phyloP scores from a whole-genome alignment of 92 coral and sea anemone genomes.

The Epizoanthus illoricatus region DNA sequence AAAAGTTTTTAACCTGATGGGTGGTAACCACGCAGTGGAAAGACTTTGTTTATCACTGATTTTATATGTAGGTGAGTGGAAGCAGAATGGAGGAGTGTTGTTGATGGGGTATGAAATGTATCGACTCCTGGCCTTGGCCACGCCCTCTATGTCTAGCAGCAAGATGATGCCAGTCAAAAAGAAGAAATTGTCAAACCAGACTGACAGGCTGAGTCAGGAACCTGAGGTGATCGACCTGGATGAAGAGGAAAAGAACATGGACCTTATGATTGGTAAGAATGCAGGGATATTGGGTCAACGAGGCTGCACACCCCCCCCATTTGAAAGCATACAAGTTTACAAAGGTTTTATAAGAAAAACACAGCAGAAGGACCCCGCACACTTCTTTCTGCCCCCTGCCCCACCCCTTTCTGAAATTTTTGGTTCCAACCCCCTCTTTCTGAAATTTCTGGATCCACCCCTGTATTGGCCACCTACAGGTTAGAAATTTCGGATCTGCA shows the following conservation, averaged over 20 bases:
- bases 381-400: too few relatives aligned
- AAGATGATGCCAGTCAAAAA: constrained; percentile 79
- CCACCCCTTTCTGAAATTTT: too few relatives aligned
- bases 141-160: constrained; percentile 87
- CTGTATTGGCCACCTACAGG: too few relatives aligned
- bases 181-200: constrained; percentile 53
- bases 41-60: not conserved
- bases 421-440: too few relatives aligned
- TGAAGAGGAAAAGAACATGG: constrained; percentile 96
- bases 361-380: too few relatives aligned
- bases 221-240: constrained; percentile 96
- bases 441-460: too few relatives aligned
- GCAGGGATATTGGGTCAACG: not conserved
- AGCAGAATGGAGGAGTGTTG: constrained; percentile 83
- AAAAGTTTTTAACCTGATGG: too few relatives aligned
- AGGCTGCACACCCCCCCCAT: too few relatives aligned
- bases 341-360: too few relatives aligned
- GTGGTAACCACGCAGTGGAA: too few relatives aligned
- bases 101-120: constrained; percentile 92
- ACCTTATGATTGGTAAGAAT: constrained; percentile 80
- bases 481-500: too few relatives aligned
- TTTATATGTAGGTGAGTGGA: constrained; percentile 70
- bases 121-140: constrained; percentile 78
- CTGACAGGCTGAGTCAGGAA: constrained; percentile 47
- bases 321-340: too few relatives aligned